Evolutionary conservation across 2,113 vertebrate genomes (phyloP), one percentile per base, ranked within the genome.

Genomic region (Ceratotherium simum): DNA sequence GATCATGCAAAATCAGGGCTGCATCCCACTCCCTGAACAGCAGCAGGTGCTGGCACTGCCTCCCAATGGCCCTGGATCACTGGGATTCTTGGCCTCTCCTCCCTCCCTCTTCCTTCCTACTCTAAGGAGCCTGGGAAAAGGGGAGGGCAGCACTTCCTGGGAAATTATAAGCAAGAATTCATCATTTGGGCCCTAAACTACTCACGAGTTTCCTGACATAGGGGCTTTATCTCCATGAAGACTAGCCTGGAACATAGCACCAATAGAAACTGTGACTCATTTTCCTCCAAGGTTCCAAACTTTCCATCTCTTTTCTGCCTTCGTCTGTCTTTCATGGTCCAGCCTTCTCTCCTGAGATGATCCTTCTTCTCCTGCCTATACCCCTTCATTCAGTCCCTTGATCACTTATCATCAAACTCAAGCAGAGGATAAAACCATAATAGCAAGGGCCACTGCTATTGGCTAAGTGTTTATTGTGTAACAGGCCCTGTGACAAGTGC

Each of bases 41-140:
- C 98, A 98, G 98, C 98, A 99, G 98, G 98, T 98, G 98, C 98
- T 99, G 98, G 98, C 98, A 99, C 98, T 99, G 80, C 33, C 12
- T 87, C 58, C 46, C n/a, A 72, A 8, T 12, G 58, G 27, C 33
- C 87, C 73, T 84, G 69, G 20, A 56, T 83, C 60, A 79, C 14
- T 25, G 23, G 16, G 5, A 12, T 73, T 6, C 80, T 39, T 79
- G 46, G 33, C 14, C 56, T 54, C 6, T 70, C 54, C 42, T 48
- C 14, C 6, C 14, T n/a, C n/a, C 48, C 23, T 51, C 20, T 78
- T 25, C 25, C 10, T 90, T 80, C 62, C 75, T 67, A 1, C 39
- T 96, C 75, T 69, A 95, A 60, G 39, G 9, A 76, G 14, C 5
- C 48, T 93, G n/a, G 46, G 80, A 2, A 91, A 93, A 91, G 39